Conservation (phyloP, 2,888 invertebrate genomes). For the Xestia ashworthii region DNA sequence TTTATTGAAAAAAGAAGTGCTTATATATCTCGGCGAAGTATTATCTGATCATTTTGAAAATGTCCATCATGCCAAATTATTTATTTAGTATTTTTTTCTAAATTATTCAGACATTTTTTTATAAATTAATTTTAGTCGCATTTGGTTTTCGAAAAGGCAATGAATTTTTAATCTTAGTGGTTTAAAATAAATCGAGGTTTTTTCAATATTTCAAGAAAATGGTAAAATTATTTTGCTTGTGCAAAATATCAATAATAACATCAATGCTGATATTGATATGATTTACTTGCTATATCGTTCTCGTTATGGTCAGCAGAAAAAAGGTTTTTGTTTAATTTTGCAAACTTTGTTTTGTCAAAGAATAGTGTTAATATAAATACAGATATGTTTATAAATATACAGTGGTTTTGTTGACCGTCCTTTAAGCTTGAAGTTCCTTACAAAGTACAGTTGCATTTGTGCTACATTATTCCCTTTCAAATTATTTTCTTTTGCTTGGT, state of each 20-base stretch:
- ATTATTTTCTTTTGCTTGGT: constrained; percentile 43
- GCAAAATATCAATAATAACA: neutral
- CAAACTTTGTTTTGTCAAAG: constrained; percentile 35
- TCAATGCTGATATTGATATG: neutral
- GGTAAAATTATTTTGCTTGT: neutral
- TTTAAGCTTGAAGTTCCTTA: constrained; percentile 73
- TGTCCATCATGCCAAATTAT: constrained; percentile 39
- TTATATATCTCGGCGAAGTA: constrained; percentile 61
- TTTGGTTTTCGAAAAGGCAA: constrained; percentile 19
- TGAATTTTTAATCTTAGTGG: constrained; percentile 15
- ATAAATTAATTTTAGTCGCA: constrained; percentile 18
- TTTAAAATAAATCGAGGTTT: neutral
- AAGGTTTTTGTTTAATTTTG: constrained; percentile 9
- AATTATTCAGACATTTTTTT: constrained; percentile 29
- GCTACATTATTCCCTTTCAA: constrained; percentile 44
- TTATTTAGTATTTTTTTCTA: constrained; percentile 42
- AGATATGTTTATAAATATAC: constrained; percentile 46
- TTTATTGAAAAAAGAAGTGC: constrained; percentile 48
- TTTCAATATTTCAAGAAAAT: constrained; percentile 3
- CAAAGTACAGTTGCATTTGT: constrained; percentile 52
- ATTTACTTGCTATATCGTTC: neutral
- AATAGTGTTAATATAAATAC: constrained; percentile 49
- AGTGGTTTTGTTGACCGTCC: constrained; percentile 73
- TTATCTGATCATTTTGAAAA: constrained; percentile 51
- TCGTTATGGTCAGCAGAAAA: constrained; percentile 16